Conservation (phyloP, 2,888 invertebrate species). For the Saturnia pavonia region DNA sequence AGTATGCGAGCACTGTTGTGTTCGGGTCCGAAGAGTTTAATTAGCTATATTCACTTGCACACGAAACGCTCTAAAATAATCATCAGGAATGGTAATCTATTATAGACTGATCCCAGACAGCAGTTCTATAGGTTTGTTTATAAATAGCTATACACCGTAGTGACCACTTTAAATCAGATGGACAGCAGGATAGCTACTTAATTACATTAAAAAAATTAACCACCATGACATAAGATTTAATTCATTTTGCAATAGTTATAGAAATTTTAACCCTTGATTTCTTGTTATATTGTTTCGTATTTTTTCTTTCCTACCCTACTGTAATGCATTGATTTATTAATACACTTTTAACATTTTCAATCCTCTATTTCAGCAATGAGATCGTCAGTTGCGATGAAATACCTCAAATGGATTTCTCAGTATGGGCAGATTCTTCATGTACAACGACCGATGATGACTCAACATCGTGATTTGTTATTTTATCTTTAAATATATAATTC, state of each 20-base stretch:
- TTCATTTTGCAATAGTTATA: no score
- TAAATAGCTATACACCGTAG: background rate
- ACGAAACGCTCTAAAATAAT: background rate
- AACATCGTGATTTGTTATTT: background rate
- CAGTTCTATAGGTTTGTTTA: background rate
- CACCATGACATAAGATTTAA: background rate
- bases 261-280: background rate
- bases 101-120: background rate
- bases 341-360: background rate
- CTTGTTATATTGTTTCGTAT: background rate
- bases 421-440: slow-evolving; percentile 15
- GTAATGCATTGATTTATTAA: background rate
- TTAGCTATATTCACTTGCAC: background rate
- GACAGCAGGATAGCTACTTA: background rate
- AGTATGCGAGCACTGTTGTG: background rate
- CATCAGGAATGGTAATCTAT: background rate
- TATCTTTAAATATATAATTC: background rate
- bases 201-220: background rate
- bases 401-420: slow-evolving; percentile 18
- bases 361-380: slow-evolving; percentile 21
- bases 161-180: background rate
- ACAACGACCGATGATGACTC: background rate
- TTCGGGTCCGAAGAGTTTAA: background rate
- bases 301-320: background rate
- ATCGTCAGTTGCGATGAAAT: slow-evolving; percentile 19